These are phyloP conservation scores for Eubucco bourcierii DNA, from an alignment of 2,113 vertebrate species.

Conservation along the genomic window DNA sequence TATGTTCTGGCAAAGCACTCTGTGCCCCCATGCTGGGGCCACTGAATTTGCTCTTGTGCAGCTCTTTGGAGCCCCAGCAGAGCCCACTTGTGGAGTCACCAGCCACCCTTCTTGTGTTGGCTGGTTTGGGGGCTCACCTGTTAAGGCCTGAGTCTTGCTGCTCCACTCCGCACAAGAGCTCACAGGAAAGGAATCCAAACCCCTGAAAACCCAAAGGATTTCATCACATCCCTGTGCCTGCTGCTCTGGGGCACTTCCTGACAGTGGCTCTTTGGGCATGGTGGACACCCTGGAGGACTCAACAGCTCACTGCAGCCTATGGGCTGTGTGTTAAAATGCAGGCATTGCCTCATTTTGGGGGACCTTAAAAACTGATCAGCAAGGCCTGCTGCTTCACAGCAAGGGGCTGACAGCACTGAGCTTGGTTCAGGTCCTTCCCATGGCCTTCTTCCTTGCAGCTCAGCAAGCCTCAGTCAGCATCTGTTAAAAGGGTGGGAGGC, in stretches of 20 bases:
- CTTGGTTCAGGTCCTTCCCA: accelerated
- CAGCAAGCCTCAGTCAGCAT: background rate
- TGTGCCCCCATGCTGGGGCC: accelerated
- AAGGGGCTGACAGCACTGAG: accelerated
- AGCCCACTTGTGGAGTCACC: too few species aligned
- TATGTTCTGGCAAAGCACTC: background rate
- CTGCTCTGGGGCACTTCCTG: background rate
- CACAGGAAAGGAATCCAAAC: background rate
- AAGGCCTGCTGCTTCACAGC: accelerated
- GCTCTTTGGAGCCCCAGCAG: background rate
- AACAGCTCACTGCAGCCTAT: accelerated
- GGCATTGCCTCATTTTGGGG: background rate
- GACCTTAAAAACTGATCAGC: background rate
- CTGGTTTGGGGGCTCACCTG: background rate
- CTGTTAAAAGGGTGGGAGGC: too few species aligned
- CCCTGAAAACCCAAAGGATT: background rate
- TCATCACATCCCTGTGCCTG: background rate
- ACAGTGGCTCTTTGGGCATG: accelerated
- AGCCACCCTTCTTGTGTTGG: background rate
- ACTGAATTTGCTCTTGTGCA: accelerated
- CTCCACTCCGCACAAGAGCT: background rate
- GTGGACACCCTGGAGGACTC: accelerated
- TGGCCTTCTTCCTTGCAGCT: too few species aligned
- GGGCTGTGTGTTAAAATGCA: background rate
- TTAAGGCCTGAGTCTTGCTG: too few species aligned